Conservation (phyloP, 1,140 invertebrate genomes). For the Pseudomyrmex dendroicus region DNA sequence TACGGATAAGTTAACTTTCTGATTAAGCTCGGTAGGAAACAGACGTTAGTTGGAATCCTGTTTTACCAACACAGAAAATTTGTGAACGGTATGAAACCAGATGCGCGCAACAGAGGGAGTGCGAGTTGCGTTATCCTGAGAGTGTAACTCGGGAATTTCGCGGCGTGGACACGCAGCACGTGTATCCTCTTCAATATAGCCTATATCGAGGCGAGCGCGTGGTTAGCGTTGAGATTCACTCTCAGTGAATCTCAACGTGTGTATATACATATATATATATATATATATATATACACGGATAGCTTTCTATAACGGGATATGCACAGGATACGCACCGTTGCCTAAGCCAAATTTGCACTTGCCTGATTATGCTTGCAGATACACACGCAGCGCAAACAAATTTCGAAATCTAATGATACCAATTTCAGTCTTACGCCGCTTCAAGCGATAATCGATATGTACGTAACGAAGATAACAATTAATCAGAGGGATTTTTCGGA, state of each 20-base stretch:
- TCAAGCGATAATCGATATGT: not conserved
- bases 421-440: not conserved
- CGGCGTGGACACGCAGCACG: slow-evolving; percentile 60
- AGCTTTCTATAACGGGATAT: slow-evolving; percentile 34
- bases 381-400: not conserved
- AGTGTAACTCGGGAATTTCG: slow-evolving; percentile 24
- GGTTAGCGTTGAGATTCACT: slow-evolving; percentile 1
- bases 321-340: slow-evolving; percentile 30
- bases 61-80: slow-evolving; percentile 46
- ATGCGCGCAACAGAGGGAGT: slow-evolving; percentile 38
- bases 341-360: slow-evolving; percentile 48
- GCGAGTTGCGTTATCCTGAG: not conserved
- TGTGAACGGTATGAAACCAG: not conserved
- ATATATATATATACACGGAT: not conserved
- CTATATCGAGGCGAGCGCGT: not conserved
- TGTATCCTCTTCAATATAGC: slow-evolving; percentile 16
- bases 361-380: slow-evolving; percentile 35
- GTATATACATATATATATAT: not conserved
- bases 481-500: not conserved
- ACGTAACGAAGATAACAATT: not conserved
- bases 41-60: slow-evolving; percentile 11
- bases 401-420: slow-evolving; percentile 31
- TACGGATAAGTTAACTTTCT: not conserved
- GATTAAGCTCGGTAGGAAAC: slow-evolving; percentile 9
- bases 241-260: slow-evolving; percentile 25